Conservation (phyloP, 1,140 invertebrate species). For the Scaptomyza hsui region DNA sequence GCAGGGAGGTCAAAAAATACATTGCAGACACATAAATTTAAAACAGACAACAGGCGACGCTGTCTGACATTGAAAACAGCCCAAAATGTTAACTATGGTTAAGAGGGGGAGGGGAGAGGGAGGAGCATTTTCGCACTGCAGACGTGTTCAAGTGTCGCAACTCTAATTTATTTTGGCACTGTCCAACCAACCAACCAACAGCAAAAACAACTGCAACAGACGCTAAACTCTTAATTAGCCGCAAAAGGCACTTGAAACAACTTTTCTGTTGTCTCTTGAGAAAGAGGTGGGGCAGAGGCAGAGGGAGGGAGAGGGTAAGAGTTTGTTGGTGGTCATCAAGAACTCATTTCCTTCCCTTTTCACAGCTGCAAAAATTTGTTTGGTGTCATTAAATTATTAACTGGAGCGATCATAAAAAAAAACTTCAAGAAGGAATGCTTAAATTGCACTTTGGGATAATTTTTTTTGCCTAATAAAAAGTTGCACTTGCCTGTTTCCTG, state of each 20-base stretch:
- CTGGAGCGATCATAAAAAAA: conserved; percentile 58
- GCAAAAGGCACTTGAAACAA: conserved; percentile 24
- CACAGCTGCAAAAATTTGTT: conserved; percentile 46
- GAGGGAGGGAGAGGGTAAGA: background rate
- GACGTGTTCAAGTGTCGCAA: conserved; percentile 44
- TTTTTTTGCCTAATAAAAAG: conserved; percentile 66
- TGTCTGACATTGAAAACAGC: conserved; percentile 75
- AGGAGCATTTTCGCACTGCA: conserved; percentile 9
- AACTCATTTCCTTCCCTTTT: conserved; percentile 70
- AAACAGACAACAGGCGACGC: conserved; percentile 59
- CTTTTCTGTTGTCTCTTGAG: conserved; percentile 18
- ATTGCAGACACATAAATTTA: conserved; percentile 77
- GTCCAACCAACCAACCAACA: background rate
- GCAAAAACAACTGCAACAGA: conserved; percentile 1
- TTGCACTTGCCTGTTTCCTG: conserved; percentile 12
- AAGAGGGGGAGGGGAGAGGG: background rate
- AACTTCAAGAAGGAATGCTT: conserved; percentile 9
- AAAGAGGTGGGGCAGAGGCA: too few species aligned
- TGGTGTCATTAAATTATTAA: conserved; percentile 73
- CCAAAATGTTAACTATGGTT: conserved; percentile 32
- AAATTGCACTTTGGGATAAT: conserved; percentile 1
- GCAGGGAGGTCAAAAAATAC: conserved; percentile 46
- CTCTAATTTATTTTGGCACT: conserved; percentile 27
- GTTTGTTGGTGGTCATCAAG: conserved; percentile 65
- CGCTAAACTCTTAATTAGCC: conserved; percentile 32